These are phyloP conservation scores for Lasioglossum marginatum DNA, from an alignment of 2,888 invertebrate species.

Conservation along the genomic window DNA sequence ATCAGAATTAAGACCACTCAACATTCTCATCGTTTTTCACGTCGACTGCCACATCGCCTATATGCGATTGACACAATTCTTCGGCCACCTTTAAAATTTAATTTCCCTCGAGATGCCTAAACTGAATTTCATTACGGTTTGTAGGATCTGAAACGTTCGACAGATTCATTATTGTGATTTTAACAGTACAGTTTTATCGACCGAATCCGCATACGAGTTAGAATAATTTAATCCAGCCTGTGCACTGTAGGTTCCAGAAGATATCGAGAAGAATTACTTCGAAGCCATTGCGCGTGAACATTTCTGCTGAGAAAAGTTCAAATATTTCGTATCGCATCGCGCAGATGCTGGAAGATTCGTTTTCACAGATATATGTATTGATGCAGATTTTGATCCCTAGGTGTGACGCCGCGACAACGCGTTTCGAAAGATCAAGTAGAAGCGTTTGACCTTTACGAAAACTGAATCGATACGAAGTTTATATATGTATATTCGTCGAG, in stretches of 20 bases:
- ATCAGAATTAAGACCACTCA: background rate
- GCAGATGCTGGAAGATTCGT: background rate
- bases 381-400: background rate
- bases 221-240: background rate
- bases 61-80: background rate
- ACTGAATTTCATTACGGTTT: background rate
- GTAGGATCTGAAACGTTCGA: background rate
- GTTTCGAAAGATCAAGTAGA: constrained; percentile 10
- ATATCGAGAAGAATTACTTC: background rate
- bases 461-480: constrained; percentile 47
- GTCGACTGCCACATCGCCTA: background rate
- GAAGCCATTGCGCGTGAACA: background rate
- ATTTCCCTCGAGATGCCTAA: background rate
- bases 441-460: constrained; percentile 50
- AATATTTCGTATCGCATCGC: background rate
- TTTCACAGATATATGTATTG: background rate
- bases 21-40: background rate
- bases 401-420: background rate
- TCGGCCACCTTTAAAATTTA: background rate
- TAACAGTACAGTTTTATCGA: background rate
- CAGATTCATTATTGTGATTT: background rate
- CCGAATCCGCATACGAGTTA: background rate
- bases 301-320: background rate
- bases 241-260: background rate
- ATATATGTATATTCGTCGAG: background rate